A percentile compares a stretch with the other conserved stretches of the same genome.
phyloP scores from a whole-genome alignment of 2,888 invertebrate genomes.

The Mechanitis mazaeus region DNA sequence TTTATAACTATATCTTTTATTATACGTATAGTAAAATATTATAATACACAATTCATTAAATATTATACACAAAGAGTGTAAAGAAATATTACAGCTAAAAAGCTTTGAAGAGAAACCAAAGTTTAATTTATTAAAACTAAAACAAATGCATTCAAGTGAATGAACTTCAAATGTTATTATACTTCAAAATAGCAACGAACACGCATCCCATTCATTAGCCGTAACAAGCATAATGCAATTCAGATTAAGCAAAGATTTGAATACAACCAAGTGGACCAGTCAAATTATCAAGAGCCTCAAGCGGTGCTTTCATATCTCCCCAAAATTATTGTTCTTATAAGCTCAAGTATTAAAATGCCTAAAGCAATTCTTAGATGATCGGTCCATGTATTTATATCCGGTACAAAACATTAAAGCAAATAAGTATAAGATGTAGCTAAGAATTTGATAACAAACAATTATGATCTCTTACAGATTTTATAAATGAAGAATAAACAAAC shows the following conservation, averaged over 20 bases:
- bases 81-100: neutral
- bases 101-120: neutral
- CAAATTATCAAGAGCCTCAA: slow-evolving; percentile 49
- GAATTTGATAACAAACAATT: neutral
- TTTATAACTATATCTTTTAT: no score
- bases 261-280: slow-evolving; percentile 43
- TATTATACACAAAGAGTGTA: no score
- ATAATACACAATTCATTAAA: no score
- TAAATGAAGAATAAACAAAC: neutral
- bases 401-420: neutral
- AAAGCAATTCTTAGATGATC: slow-evolving; percentile 36
- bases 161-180: slow-evolving; percentile 1
- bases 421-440: neutral
- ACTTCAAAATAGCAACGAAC: slow-evolving; percentile 3
- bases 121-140: neutral
- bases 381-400: neutral
- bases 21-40: no score
- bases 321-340: slow-evolving; percentile 57
- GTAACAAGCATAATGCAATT: slow-evolving; percentile 47
- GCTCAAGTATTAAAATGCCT: slow-evolving; percentile 56
- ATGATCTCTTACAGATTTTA: neutral
- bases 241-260: slow-evolving; percentile 51
- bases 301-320: slow-evolving; percentile 61
- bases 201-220: slow-evolving; percentile 15
- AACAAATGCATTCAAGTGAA: neutral